Base-by-base conservation (phyloP, 2,113 vertebrate genomes). In the Ochotona curzoniae region DNA sequence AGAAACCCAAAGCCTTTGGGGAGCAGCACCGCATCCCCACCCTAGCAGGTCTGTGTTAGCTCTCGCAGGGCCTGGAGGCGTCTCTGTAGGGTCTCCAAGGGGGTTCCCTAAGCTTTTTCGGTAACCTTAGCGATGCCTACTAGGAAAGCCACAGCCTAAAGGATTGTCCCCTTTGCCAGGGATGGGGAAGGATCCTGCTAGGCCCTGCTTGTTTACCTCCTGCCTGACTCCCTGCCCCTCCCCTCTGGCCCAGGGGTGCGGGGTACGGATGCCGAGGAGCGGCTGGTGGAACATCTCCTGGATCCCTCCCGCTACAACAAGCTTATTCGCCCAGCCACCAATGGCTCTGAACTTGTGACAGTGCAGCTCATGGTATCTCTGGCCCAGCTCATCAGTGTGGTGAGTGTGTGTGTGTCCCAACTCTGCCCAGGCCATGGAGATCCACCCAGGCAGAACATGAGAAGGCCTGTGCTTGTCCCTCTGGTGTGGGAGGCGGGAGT, bases 311-410 rank as follows among this genome's bases (percentile, higher is more conserved):
- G 99, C 82, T 99, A 99, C 96, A 99, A 99, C 98, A 99, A 99
- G 90, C 98, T 99, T 88, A 99, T 99, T 97, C 99, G 99, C 4
- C 99, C 99, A 0, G 99, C 99, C 0, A 99, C 99, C 89, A 99
- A 99, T 7, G 99, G 99, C 96, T 99, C 99, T 0, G 98, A 99
- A 96, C 96, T 99, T 97, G 99, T 99, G 75, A 99, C 99, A 0
- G 99, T 99, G 35, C 99, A 99, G 98, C 98, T 99, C 74, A 99
- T 99, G 99, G 99, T 99, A 64, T 99, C 99, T 0, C 81, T 99
- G 98, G 99, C 99, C 0, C 99, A 99, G 92, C 99, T 99, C 90
- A 99, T 99, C 97, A 99, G 99, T 0, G 99, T 99, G 99, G 99
- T 99, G 97, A 98, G 99, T 97, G 2, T 44, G 38, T 44, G 5